phyloP scores from a whole-genome alignment of 2,797 vertebrate genomes.

The Lepus townsendii region DNA sequence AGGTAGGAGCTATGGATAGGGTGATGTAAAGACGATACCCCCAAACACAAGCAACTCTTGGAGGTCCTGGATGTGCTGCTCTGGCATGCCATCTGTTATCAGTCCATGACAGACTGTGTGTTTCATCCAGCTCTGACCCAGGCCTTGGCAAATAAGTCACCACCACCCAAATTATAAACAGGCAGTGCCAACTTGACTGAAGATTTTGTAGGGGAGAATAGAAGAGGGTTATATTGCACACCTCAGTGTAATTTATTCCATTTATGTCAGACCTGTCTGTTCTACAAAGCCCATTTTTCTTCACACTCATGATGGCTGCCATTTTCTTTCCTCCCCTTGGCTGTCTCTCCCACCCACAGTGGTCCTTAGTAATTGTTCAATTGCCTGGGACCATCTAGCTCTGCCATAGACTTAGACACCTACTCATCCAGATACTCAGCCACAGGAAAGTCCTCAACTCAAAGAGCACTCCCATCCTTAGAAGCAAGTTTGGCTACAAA shows the following conservation, averaged over 20 bases:
- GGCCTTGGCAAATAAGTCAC: not conserved
- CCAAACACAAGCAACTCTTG: too few relatives aligned
- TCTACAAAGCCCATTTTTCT: not conserved
- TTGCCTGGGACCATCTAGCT: not conserved
- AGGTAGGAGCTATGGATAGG: too few relatives aligned
- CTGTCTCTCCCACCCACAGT: accelerated
- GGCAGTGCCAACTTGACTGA: not conserved
- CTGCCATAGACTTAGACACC: not conserved
- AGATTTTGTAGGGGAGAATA: not conserved
- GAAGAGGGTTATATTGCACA: not conserved
- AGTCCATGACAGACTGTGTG: not conserved
- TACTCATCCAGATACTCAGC: not conserved
- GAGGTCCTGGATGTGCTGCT: not conserved
- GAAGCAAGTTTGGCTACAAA: not conserved
- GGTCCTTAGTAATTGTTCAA: not conserved
- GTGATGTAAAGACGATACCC: too few relatives aligned
- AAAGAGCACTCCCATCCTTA: not conserved
- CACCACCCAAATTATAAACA: not conserved
- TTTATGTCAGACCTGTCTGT: not conserved
- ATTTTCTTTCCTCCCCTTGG: not conserved
- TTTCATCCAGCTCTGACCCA: not conserved
- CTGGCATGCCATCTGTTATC: not conserved
- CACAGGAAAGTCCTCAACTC: not conserved
- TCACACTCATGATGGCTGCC: not conserved
- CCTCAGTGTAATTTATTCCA: not conserved